phyloP scores from a whole-genome alignment of 2,888 invertebrate genomes.

The Zonitis immaculata region DNA sequence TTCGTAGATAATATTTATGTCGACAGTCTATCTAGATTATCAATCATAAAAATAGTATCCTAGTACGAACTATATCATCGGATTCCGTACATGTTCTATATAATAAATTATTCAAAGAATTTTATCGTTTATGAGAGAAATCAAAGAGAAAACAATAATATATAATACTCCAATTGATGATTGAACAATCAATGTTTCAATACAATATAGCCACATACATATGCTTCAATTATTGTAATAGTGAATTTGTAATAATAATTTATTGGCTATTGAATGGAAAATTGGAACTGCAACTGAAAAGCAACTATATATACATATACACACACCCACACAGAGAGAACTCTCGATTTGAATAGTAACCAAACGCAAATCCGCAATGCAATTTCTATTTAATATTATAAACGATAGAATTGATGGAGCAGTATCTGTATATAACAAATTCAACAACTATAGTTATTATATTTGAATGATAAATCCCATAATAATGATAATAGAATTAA shows the following conservation, averaged over 20 bases:
- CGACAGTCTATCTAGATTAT: slow-evolving; percentile 9
- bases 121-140: too few relatives aligned
- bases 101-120: slow-evolving; percentile 30
- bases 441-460: too few relatives aligned
- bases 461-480: too few relatives aligned
- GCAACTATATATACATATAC: too few relatives aligned
- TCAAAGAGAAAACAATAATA: too few relatives aligned
- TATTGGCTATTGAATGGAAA: slow-evolving; percentile 4
- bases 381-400: neutral
- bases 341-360: neutral
- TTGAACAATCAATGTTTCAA: too few relatives aligned
- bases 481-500: too few relatives aligned
- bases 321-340: too few relatives aligned
- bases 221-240: neutral
- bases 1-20: slow-evolving; percentile 10
- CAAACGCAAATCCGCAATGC: neutral
- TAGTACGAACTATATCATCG: slow-evolving; percentile 7
- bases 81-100: slow-evolving; percentile 1
- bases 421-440: too few relatives aligned
- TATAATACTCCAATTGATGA: too few relatives aligned
- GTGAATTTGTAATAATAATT: slow-evolving; percentile 2
- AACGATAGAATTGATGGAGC: neutral
- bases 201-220: neutral
- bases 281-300: neutral
- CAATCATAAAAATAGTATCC: slow-evolving; percentile 10